These are phyloP conservation scores for Parascotia fuliginaria DNA, from an alignment of 2,888 invertebrate species.

Conservation along the genomic window DNA sequence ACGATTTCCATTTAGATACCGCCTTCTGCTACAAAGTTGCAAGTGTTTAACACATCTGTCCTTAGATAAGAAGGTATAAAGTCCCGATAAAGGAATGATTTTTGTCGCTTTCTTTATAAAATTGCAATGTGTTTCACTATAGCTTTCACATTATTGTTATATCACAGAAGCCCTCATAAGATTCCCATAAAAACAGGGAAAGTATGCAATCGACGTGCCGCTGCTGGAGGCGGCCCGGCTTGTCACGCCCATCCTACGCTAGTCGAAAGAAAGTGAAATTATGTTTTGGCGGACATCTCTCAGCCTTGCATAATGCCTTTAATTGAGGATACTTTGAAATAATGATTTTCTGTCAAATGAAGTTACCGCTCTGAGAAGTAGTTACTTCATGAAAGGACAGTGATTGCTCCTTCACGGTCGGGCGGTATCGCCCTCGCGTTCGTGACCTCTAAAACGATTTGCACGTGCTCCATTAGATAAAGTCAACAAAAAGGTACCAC, in stretches of 20 bases:
- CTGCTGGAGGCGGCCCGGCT: conserved; percentile 67
- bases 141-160: conserved; percentile 69
- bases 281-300: conserved; percentile 52
- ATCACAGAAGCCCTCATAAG: conserved; percentile 66
- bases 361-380: conserved; percentile 11
- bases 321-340: conserved; percentile 23
- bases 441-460: conserved; percentile 50
- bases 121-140: conserved; percentile 16
- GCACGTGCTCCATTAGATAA: conserved; percentile 61
- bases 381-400: conserved; percentile 49
- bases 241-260: conserved; percentile 77
- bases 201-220: conserved; percentile 73
- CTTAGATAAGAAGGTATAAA: neutral
- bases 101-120: conserved; percentile 11
- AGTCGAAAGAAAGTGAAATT: conserved; percentile 79
- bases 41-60: conserved; percentile 3
- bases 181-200: conserved; percentile 84
- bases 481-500: conserved; percentile 49
- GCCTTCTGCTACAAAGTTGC: conserved; percentile 12
- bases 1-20: conserved; percentile 16
- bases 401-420: conserved; percentile 65
- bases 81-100: conserved; percentile 15
- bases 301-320: conserved; percentile 27
- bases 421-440: conserved; percentile 58
- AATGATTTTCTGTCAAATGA: conserved; percentile 9